phyloP scores from a whole-genome alignment of 2,113 vertebrate genomes.

The Colius striatus region DNA sequence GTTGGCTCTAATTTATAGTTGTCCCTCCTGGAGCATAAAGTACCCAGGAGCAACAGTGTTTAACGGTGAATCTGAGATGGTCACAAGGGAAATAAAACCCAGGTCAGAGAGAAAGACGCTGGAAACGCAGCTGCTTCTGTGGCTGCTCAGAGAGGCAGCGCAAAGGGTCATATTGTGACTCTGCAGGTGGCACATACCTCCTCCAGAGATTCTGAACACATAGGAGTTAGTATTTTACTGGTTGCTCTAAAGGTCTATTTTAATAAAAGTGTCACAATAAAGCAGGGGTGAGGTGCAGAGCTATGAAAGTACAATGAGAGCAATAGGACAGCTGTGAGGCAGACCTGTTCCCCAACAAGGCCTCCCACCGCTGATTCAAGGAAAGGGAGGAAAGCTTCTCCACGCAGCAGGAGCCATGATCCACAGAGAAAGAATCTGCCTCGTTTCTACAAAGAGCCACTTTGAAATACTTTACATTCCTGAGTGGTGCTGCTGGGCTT shows the following conservation, averaged over 20 bases:
- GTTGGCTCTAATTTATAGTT: not conserved
- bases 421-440: slow-evolving; percentile 40
- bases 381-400: not conserved
- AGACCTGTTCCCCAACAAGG: rapidly evolving
- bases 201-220: not conserved
- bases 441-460: slow-evolving; percentile 37
- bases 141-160: not conserved
- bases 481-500: not conserved
- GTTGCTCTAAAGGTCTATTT: not conserved
- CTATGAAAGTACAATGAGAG: not conserved
- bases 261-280: not conserved
- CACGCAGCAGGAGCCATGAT: not conserved
- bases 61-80: not conserved
- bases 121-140: not conserved
- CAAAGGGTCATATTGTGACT: not conserved
- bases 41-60: not conserved
- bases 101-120: not conserved
- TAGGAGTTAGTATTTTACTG: not conserved
- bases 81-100: not conserved
- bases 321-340: not conserved
- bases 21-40: not conserved
- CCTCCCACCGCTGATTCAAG: not conserved
- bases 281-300: not conserved
- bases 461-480: slow-evolving; percentile 51
- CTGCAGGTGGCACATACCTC: not conserved